Conservation (phyloP, 2,888 invertebrate species). For the Parasteatoda lunata region DNA sequence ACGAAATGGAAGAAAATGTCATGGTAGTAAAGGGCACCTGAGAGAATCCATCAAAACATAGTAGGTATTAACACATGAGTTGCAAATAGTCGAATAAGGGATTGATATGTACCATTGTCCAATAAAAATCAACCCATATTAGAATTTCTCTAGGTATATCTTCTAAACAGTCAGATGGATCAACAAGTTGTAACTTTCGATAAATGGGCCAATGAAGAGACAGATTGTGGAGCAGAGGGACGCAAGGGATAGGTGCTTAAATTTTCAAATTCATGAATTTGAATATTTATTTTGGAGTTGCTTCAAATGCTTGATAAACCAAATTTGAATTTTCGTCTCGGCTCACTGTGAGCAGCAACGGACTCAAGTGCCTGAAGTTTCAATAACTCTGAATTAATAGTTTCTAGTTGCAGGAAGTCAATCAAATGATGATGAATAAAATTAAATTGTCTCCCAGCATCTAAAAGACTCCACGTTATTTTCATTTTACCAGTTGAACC, state of each 20-base stretch:
- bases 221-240: neutral
- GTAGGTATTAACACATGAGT: neutral
- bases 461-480: neutral
- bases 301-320: neutral
- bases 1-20: neutral
- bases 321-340: neutral
- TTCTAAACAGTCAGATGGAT: neutral
- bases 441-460: neutral
- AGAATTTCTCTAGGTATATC: neutral
- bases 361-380: neutral
- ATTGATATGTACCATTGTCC: neutral
- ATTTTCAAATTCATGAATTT: neutral
- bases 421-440: neutral
- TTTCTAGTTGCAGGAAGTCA: neutral
- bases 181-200: neutral
- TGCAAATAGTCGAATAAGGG: neutral
- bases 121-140: neutral
- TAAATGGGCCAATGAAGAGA: neutral
- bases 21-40: neutral
- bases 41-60: neutral
- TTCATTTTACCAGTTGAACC: neutral
- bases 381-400: neutral
- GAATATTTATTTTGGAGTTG: neutral
- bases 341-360: neutral
- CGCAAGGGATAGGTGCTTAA: neutral